Evolutionary conservation across 2,888 invertebrate genomes (phyloP), one percentile per base, ranked within the genome.

Genomic region (Lordiphosa fenestrarum): DNA sequence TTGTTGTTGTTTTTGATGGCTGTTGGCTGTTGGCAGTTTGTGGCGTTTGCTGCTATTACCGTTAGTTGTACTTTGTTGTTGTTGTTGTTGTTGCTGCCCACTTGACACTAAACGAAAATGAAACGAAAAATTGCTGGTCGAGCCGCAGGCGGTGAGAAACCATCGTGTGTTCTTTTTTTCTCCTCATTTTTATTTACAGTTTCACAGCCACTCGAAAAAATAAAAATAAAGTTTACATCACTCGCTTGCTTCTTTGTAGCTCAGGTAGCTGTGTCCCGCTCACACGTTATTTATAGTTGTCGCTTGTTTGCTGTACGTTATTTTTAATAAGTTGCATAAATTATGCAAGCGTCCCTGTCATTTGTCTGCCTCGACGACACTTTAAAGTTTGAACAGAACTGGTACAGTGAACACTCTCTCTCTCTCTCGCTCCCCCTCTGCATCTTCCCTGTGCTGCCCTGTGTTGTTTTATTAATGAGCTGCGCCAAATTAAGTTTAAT

Each of bases 91-190:
- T 56, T 68, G 49, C 53, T 68, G 49, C 53, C 60, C 60, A 84
- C 84, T 80, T 82, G 83, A 84, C 84, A 82, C 84, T 82, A 84
- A 84, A 77, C 84, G 78, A 71, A 77, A 77, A 72, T 66, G 82
- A 77, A 84, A 81, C 77, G 77, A 40, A 84, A 62, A 80, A 71
- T 68, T 77, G 74, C 65, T 59, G 67, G 71, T 53, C 57, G 55
- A 54, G 66, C 57, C 53, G 42, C 62, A 62, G 67, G 69, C 68
- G 60, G 55, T 56, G 55, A 65, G 46, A 63, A 62, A 25, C 25
- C 7, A 25, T 25, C 25, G 7, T 51, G 54, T 35, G 23, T 52
- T 51, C 55, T 3, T 19, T 19, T 19, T 19, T 19, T 3, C 4
- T 19, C 4, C 19, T 19, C 19, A 19, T 19, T 19, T 19, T 19